phyloP scores from a whole-genome alignment of 2,113 vertebrate genomes.

The Tetrax tetrax region DNA sequence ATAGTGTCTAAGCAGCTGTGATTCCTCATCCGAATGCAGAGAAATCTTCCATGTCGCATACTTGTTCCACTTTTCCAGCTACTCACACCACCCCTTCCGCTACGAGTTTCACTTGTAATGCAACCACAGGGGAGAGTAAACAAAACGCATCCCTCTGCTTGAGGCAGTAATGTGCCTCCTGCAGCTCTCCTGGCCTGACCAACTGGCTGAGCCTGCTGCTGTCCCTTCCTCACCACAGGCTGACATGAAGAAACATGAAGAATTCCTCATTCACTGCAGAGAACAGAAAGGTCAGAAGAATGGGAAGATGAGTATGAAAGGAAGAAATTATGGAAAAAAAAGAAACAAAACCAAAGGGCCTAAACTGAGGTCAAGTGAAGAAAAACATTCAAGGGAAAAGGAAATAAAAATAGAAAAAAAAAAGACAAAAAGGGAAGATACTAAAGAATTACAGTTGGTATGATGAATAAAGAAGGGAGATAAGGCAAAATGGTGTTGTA shows the following conservation, averaged over 20 bases:
- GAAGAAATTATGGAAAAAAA: neutral
- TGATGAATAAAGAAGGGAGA: neutral
- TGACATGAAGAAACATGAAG: conserved; percentile 22
- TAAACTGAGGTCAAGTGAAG: neutral
- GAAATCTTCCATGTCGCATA: fast-evolving
- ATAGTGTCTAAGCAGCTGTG: neutral
- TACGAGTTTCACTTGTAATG: neutral
- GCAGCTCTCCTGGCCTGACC: neutral
- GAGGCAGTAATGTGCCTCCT: neutral
- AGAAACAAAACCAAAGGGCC: neutral
- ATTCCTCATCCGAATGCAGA: neutral
- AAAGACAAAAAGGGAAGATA: neutral
- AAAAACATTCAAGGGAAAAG: neutral
- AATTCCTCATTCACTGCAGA: neutral
- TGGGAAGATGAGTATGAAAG: neutral
- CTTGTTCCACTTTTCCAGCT: neutral
- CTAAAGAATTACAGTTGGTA: neutral
- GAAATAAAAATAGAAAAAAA: neutral
- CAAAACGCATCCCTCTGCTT: neutral
- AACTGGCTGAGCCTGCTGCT: conserved; percentile 5
- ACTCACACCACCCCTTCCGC: neutral
- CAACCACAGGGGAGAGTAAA: neutral
- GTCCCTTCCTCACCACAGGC: neutral
- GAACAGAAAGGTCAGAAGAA: neutral
- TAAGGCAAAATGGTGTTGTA: neutral